Base-by-base conservation (phyloP, 2,888 invertebrate genomes). In the Ecdyonurus torrentis region DNA sequence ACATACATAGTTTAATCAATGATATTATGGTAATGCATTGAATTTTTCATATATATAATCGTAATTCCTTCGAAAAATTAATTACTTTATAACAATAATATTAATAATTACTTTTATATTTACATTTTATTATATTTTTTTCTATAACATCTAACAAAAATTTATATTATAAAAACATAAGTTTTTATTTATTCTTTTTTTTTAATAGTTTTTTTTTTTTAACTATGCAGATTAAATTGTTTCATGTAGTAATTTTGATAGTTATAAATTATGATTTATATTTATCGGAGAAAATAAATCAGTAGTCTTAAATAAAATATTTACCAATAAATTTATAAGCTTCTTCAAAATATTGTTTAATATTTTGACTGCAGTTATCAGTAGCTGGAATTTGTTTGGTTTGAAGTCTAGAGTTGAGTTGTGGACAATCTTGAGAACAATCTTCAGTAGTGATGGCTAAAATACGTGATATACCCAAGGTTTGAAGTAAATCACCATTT, bases 331-430 rank as follows among this genome's bases (percentile, higher is more conserved):
- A 91, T 71, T 86, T 84, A 74, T 85, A 88, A 70, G 91, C 88
- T 74, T 90, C 88, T 72, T 89, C 87, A 78, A 91, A 91, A 80
- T 89, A 90, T 79, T 90, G 90, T 71, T 87, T 87, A 65, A 91
- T 83, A 78, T 91, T 91, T 74, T 91, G 90, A 71, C 87, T 86
- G 61, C 86, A 86, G 67, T 86, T 88, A 78, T 91, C 91, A 66
- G 85, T 82, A 68, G 90, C 91, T 64, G 89, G 89, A 73, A 91
- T 83, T 73, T 88, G 84, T 75, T 86, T 84, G 75, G 88, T 88
- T 20, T 55, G 19, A 20, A 64, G 62, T 37, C 37, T 37, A 5
- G 7, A 5, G 15, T 37, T 37, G 15, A 55, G 55, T 20, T 22
- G 19, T 20, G 55, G 55, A n/a, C 22, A 22, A n/a, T 20, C 55